Conservation (phyloP, 2,113 vertebrate species). For the Ploceus nigricollis region DNA sequence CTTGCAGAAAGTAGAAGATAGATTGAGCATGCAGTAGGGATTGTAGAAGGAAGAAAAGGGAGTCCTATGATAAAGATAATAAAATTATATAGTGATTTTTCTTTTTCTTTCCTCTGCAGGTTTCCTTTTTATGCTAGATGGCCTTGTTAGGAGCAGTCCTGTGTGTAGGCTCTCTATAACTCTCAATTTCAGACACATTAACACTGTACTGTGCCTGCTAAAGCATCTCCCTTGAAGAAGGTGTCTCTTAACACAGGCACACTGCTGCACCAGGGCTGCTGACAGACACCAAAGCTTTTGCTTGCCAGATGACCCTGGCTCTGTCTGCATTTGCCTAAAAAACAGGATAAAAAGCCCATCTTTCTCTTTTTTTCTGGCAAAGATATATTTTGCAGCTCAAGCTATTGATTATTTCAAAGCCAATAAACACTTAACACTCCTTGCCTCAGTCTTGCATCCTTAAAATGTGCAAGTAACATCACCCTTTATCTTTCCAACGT, state of each 20-base stretch:
- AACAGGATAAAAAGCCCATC: neutral
- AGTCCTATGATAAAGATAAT: neutral
- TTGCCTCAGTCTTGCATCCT: neutral
- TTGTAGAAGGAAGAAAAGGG: neutral
- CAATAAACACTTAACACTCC: neutral
- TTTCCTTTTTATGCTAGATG: neutral
- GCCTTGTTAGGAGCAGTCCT: neutral
- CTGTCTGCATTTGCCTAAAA: neutral
- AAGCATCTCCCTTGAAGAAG: neutral
- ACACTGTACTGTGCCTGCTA: neutral
- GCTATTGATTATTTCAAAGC: neutral
- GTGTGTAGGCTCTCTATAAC: fast-evolving
- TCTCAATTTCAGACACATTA: neutral
- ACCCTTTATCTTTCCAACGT: neutral
- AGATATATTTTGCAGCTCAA: neutral
- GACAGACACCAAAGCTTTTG: neutral
- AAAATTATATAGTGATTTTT: neutral
- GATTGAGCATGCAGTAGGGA: neutral
- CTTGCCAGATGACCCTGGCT: neutral
- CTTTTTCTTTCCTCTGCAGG: neutral
- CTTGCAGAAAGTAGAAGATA: neutral
- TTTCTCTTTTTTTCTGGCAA: neutral
- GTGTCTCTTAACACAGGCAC: fast-evolving
- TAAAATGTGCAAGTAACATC: neutral
- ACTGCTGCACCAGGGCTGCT: neutral